Base-by-base conservation (phyloP, 2,113 vertebrate species). In the Embiotoca jacksoni region DNA sequence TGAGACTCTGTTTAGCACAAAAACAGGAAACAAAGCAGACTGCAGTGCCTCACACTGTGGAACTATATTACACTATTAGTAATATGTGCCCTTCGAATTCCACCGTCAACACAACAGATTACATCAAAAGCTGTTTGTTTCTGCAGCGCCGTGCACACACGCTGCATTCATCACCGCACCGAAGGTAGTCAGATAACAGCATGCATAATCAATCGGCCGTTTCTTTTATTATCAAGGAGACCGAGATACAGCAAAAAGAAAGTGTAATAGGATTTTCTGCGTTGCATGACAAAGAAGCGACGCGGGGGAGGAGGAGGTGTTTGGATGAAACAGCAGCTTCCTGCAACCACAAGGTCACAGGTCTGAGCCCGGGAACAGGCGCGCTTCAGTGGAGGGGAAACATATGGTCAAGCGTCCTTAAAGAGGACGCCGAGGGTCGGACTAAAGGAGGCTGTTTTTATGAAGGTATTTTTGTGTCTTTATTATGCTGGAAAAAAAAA, bases 81-180 rank as follows among this genome's bases (percentile, higher is more conserved):
- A 5, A 0, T 60, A 33, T 70, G 23, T 13, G n/a, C 65, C 77
- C 55, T 70, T 56, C 6, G 3, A 36, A 37, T 47, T 58, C 37
- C 35, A 31, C n/a, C 2, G 74, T 47, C 57, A 57, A 78, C 75
- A 36, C 41, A 78, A 49, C 1, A 76, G 66, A 76, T 82, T 47
- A 35, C 56, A 69, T 82, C 62, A 79, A 32, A n/a, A 63, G 66
- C 60, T 75, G 74, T 31, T 66, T 44, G 37, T 65, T 54, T 75
- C 3, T 23, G 23, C 23, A 23, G 23, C 23, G 23, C 23, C 23
- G 23, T 23, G 23, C 23, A 23, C 23, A 23, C 23, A 23, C 23
- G 5, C 30, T 50, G 59, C 54, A 60, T 66, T 52, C 55, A 71
- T 79, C 53, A 74, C 7, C 2, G 31, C 0, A 0, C 47, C 7